Evolutionary conservation across 2,888 invertebrate genomes (phyloP).

Genomic region (Ennomos fuscantarius): DNA sequence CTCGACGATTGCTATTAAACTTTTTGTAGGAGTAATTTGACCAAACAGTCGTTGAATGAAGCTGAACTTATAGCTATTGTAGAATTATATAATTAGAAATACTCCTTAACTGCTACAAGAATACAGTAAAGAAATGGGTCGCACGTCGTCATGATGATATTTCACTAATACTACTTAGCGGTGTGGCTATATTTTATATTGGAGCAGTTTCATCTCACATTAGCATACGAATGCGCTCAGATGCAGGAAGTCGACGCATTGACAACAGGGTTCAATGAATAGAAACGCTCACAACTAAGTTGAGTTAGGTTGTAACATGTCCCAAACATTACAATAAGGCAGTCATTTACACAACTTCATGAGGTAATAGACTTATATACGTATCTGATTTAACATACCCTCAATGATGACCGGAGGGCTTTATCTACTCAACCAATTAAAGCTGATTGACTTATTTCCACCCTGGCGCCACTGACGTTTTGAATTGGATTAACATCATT

Average conservation of each 20-base stretch:
- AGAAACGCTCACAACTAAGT: slow-evolving; percentile 19
- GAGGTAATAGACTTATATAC: slow-evolving; percentile 9
- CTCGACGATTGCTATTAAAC: too few species aligned
- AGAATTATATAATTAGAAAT: too few species aligned
- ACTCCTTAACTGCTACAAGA: too few species aligned
- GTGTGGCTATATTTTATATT: slow-evolving; percentile 26
- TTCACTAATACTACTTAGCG: slow-evolving; percentile 48
- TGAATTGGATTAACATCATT: slow-evolving; percentile 15
- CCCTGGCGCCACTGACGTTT: slow-evolving; percentile 27
- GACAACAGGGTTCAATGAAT: slow-evolving; percentile 34
- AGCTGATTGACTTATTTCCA: slow-evolving; percentile 29
- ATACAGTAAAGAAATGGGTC: neutral
- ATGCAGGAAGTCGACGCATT: slow-evolving; percentile 44
- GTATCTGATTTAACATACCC: slow-evolving; percentile 26
- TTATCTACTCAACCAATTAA: slow-evolving; percentile 34
- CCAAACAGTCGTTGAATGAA: too few species aligned
- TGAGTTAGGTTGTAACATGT: neutral
- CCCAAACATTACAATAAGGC: slow-evolving; percentile 15
- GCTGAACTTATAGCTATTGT: too few species aligned
- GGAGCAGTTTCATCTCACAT: slow-evolving; percentile 50
- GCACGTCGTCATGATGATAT: slow-evolving; percentile 50
- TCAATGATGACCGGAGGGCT: slow-evolving; percentile 24
- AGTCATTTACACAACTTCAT: slow-evolving; percentile 12
- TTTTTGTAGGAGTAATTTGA: too few species aligned
- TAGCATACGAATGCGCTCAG: slow-evolving; percentile 53